Percentiles rank a stretch among this genome's conserved stretches.
These are phyloP conservation scores for Trichogramma dendrolimi DNA, from an alignment of 2,888 invertebrate genomes.

Conservation along the genomic window DNA sequence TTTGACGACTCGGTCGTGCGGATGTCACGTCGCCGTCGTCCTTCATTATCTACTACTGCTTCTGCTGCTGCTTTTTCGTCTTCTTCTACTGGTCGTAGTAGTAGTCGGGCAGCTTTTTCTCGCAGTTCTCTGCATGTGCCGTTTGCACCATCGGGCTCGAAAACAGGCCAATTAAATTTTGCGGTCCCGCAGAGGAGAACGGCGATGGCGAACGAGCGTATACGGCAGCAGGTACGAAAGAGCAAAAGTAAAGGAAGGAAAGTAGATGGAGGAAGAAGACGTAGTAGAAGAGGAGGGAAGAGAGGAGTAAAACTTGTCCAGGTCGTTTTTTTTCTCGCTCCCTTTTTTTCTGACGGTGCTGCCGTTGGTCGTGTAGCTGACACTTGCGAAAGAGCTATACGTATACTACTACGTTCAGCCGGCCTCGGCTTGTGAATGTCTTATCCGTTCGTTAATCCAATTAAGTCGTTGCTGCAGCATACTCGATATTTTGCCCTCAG, in stretches of 20 bases:
- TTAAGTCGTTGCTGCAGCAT: constrained; percentile 12
- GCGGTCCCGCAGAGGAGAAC: no score
- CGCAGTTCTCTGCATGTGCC: no score
- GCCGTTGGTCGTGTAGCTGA: not conserved
- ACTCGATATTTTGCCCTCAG: not conserved
- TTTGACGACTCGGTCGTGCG: constrained; percentile 8
- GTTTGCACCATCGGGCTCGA: no score
- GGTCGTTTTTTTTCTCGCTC: no score
- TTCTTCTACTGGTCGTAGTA: not conserved
- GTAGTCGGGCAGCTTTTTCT: no score
- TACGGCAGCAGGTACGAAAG: no score
- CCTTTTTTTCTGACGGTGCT: not conserved
- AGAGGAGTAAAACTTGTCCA: no score
- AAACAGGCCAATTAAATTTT: no score
- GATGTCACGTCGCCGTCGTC: constrained; percentile 14
- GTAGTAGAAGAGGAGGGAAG: no score
- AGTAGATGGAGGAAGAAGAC: no score
- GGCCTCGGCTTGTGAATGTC: constrained; percentile 33
- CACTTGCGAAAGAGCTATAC: not conserved
- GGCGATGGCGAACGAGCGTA: no score
- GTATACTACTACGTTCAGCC: not conserved
- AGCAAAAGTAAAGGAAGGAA: no score
- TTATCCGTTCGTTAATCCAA: constrained; percentile 49
- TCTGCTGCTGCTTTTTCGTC: not conserved
- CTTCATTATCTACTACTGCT: not conserved